Evolutionary conservation across 2,797 vertebrate species (phyloP).

Genomic region (Hydrolagus colliei): DNA sequence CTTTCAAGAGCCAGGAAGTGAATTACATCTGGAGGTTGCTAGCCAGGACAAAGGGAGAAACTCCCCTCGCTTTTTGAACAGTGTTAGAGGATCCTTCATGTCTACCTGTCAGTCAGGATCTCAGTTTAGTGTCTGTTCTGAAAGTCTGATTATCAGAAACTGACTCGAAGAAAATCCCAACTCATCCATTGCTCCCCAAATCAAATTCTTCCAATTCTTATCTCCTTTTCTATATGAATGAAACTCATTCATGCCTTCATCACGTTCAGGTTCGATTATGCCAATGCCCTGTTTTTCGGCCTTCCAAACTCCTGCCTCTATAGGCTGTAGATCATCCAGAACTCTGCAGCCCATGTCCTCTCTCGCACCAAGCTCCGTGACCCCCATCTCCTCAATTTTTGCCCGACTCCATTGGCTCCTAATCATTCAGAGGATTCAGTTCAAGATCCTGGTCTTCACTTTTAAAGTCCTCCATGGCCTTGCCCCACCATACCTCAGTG

Average conservation of each 20-base stretch:
- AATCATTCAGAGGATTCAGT: too few relatives aligned
- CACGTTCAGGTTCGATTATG: neutral
- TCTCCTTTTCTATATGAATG: neutral
- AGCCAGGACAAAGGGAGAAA: neutral
- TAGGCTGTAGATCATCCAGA: neutral
- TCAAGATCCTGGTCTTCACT: too few relatives aligned
- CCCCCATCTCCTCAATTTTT: too few relatives aligned
- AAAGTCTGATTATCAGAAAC: too few relatives aligned
- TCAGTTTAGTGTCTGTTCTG: neutral
- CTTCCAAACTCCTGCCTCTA: neutral
- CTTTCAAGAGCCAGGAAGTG: neutral
- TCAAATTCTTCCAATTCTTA: neutral
- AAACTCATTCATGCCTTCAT: neutral
- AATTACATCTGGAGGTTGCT: neutral
- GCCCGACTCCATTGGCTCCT: too few relatives aligned
- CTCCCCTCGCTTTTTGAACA: neutral
- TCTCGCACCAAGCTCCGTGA: too few relatives aligned
- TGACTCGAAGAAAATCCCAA: neutral
- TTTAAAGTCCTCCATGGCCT: too few relatives aligned
- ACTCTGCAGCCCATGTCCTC: too few relatives aligned
- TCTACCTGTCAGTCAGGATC: neutral
- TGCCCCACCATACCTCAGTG: too few relatives aligned
- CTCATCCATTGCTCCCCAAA: neutral
- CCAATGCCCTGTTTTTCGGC: neutral
- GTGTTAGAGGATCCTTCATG: neutral